Base-by-base conservation (phyloP, 2,888 invertebrate species). In the Adelognathus sp. region DNA sequence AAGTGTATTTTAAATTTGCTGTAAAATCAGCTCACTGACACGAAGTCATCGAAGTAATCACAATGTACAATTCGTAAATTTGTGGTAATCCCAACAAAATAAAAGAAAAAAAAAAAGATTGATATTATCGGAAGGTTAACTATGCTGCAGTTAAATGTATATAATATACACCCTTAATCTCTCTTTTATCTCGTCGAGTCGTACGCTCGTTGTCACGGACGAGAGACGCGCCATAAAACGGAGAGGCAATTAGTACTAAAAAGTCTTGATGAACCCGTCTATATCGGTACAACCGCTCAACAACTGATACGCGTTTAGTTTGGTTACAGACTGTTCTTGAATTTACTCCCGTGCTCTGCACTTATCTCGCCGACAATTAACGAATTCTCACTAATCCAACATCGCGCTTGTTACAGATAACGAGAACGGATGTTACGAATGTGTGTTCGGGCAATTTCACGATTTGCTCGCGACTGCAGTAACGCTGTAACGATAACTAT, bases 181-280 rank as follows among this genome's bases (percentile, higher is more conserved):
- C 39, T 46, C 66, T 54, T 64, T 73, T 66, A 73, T 73, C 66
- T 50, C 66, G 36, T n/a, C 41, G 44, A 58, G 36, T 50, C 29
- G 58, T 33, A 46, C 18, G 27, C 60, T 64, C 18, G 27, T 16
- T 52, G 64, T 71, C 50, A 66, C 64, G 76, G 41, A 58, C 31
- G 11, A 64, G 50, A 67, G 54, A 56, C 36, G 56, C 54, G 50
- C 29, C 63, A 39, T 67, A 50, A 63, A 77, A 39, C 46, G 11
- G 61, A 27, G 54, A 44, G 61, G 61, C 72, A 77, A 77, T 77
- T 77, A 77, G 77, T 66, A 61, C 27, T n/a, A 50, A 1, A 24
- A 27, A 64, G 54, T 41, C 76, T 63, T 72, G 72, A 77, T 77
- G 72, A 73, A 67, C 44, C 56, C 67, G 63, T 74, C 58, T 73